phyloP scores from a whole-genome alignment of 2,797 vertebrate species.

The Sorex maritimensis region DNA sequence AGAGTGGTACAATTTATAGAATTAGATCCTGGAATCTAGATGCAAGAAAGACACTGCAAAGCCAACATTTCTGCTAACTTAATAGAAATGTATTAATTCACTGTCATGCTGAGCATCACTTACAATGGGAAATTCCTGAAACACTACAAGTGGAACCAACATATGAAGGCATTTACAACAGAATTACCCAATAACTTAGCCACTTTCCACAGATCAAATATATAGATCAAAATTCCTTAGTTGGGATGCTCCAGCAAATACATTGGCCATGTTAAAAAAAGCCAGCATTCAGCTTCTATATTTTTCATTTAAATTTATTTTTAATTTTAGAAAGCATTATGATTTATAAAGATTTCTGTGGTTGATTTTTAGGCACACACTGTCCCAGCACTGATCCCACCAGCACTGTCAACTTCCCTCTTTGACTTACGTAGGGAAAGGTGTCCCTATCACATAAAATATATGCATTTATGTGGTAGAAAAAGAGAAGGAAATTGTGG shows the following conservation, averaged over 20 bases:
- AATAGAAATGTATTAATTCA: slow-evolving; percentile 55
- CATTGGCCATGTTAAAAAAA: slow-evolving; percentile 76
- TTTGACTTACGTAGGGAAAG: slow-evolving; percentile 86
- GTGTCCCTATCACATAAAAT: slow-evolving; percentile 85
- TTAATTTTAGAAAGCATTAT: too few species aligned
- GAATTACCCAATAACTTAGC: slow-evolving; percentile 79
- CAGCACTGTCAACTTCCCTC: too few species aligned
- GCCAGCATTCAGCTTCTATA: slow-evolving; percentile 74
- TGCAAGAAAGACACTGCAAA: slow-evolving; percentile 5
- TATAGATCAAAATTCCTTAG: slow-evolving; percentile 85
- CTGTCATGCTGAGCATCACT: slow-evolving; percentile 58
- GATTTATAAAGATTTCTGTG: too few species aligned
- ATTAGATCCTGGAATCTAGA: slow-evolving; percentile 6
- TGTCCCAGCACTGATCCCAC: too few species aligned
- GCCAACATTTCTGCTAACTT: not conserved
- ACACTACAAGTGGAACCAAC: slow-evolving; percentile 85
- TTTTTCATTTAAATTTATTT: slow-evolving; percentile 52
- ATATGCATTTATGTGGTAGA: slow-evolving; percentile 78
- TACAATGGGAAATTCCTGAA: slow-evolving; percentile 83
- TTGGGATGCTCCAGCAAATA: slow-evolving; percentile 78
- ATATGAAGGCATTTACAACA: slow-evolving; percentile 82
- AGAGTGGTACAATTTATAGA: not conserved
- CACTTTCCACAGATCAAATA: slow-evolving; percentile 78
- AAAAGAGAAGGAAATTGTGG: slow-evolving; percentile 85
- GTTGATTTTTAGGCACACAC: too few species aligned